These are phyloP conservation scores for Pantherophis vulpinus DNA, from an alignment of 2,797 vertebrate species.

Conservation along the genomic window DNA sequence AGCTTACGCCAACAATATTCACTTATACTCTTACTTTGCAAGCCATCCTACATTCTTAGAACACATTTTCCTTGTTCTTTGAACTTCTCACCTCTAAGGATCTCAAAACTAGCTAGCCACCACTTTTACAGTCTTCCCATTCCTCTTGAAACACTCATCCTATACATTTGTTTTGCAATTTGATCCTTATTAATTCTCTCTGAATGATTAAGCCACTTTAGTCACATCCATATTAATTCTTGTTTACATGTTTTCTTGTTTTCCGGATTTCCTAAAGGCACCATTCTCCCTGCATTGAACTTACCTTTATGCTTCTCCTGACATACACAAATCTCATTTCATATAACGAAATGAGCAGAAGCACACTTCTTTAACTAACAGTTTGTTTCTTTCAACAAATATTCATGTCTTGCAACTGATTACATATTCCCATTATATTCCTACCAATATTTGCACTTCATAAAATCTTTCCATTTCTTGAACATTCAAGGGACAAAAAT, in stretches of 20 bases:
- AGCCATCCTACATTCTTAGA: background rate
- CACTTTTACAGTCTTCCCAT: background rate
- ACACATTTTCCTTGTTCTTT: background rate
- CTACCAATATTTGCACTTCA: background rate
- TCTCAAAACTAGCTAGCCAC: background rate
- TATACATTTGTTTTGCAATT: background rate
- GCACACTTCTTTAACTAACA: background rate
- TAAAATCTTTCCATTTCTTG: background rate
- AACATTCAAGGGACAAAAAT: background rate
- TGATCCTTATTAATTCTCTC: background rate
- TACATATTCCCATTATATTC: background rate
- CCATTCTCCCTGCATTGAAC: background rate
- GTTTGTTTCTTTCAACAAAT: background rate
- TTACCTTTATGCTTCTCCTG: background rate
- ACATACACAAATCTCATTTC: background rate
- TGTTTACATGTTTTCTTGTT: background rate
- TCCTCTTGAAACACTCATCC: background rate
- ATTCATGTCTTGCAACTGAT: background rate
- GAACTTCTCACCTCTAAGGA: background rate
- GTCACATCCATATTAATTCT: background rate
- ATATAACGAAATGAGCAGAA: background rate
- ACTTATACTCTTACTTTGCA: background rate
- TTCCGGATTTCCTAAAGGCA: background rate
- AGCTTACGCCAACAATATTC: background rate
- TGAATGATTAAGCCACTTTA: background rate